Percentiles rank a stretch among this genome's conserved stretches.
These are phyloP conservation scores for Lathamus discolor DNA, from an alignment of 2,113 vertebrate species.

Conservation along the genomic window DNA sequence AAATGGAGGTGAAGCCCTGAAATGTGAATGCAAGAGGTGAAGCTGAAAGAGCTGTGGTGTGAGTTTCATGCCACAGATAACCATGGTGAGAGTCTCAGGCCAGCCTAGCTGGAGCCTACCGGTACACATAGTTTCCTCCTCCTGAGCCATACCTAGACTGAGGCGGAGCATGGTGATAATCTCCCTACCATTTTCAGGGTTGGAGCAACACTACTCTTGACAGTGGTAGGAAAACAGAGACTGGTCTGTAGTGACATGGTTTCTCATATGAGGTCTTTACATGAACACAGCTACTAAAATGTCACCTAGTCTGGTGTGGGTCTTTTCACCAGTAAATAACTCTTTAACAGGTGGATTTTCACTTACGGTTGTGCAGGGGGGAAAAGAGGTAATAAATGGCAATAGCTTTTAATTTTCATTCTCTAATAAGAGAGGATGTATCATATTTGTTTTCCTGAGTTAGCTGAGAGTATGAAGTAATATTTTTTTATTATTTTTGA, in stretches of 20 bases:
- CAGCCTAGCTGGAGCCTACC: not conserved
- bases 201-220: not conserved
- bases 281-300: not conserved
- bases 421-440: not conserved
- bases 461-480: not conserved
- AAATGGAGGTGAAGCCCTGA: not conserved
- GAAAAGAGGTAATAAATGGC: not conserved
- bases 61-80: not conserved
- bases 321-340: not conserved
- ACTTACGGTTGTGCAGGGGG: not conserved
- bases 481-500: not conserved
- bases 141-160: not conserved
- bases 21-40: not conserved
- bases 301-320: not conserved
- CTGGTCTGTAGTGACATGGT: not conserved
- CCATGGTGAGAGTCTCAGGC: not conserved
- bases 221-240: not conserved
- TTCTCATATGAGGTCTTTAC: not conserved
- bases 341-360: not conserved
- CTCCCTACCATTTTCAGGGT: not conserved
- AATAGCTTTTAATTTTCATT: not conserved
- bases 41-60: not conserved
- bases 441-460: not conserved
- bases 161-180: not conserved
- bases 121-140: accelerated